Evolutionary conservation across 2,113 vertebrate genomes (phyloP).

Genomic region (Sinocyclocheilus anshuiensis): DNA sequence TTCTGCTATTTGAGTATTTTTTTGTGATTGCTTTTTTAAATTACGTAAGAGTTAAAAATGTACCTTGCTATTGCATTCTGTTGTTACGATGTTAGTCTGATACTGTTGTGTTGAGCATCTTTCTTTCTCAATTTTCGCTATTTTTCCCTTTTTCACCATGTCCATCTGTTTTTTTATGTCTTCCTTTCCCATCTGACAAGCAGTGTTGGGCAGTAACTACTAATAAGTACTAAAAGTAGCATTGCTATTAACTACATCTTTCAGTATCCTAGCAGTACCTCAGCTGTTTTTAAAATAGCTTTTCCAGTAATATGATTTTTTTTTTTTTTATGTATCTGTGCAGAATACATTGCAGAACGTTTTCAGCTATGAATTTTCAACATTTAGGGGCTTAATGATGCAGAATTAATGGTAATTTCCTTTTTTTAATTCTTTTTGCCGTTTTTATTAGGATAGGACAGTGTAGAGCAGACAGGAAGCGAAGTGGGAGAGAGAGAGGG

Average conservation of each 20-base stretch:
- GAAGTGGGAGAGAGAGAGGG: too few relatives aligned
- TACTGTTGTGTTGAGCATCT: neutral
- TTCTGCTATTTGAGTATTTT: neutral
- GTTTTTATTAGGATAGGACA: too few relatives aligned
- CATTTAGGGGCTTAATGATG: too few relatives aligned
- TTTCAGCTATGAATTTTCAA: too few relatives aligned
- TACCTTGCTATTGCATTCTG: neutral
- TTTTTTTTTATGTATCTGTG: too few relatives aligned
- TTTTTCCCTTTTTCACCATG: neutral
- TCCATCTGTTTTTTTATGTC: neutral
- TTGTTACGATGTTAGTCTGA: neutral
- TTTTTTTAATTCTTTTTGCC: too few relatives aligned
- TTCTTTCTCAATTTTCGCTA: neutral
- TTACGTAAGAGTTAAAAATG: neutral
- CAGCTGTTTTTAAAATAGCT: constrained; percentile 3
- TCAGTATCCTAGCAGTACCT: neutral
- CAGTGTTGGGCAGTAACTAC: neutral
- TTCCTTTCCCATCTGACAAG: neutral
- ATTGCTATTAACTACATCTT: neutral
- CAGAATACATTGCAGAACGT: too few relatives aligned
- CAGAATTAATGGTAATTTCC: too few relatives aligned
- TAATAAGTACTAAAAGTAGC: neutral
- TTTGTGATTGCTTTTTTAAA: neutral
- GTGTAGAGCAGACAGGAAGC: too few relatives aligned
- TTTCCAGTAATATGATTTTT: neutral